Base-by-base conservation (phyloP, 2,113 vertebrate species). In the Entomyzon cyanotis region DNA sequence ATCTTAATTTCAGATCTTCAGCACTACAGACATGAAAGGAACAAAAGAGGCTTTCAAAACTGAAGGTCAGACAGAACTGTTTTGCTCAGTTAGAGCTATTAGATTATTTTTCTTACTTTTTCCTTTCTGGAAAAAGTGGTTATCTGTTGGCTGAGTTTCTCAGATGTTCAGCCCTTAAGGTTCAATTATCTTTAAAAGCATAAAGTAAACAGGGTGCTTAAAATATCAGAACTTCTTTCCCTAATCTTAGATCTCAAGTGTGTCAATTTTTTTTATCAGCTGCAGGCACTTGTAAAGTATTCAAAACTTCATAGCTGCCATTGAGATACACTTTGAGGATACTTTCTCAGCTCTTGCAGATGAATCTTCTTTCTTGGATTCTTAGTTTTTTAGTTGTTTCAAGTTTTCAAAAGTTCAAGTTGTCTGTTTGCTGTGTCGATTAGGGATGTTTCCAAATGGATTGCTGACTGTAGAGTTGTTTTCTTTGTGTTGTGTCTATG, bases 221-320 rank as follows among this genome's bases (percentile, higher is more conserved):
- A 95, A 97, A 85, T 91, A 90, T 93, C 93, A 77, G 70, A 81
- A 93, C 53, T 75, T 87, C 55, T 84, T 94, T 79, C 39, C 42
- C 67, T 95, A 93, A 93, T 95, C 84, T 96, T 88, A 69, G 78
- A 62, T 96, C 67, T 94, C 35, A 91, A 90, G 78, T 74, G 91
- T 85, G 74, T 86, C 31, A 42, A 4, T 12, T 75, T 68, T 93
- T 88, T 94, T 94, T 63, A 80, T 95, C 67, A 62, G 41, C 79
- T 87, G 50, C 50, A 83, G 47, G 39, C 74, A 55, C 74, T 91
- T 95, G 59, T 62, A 55, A 95, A 88, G 39, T 63, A 60, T 83
- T 97, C 84, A 74, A 8, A 83, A 60, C 62, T 69, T 96, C 28
- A 24, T 67, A 63, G 50, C 87, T 91, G 63, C 50, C 60, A n/a